Percentiles rank a stretch among this genome's conserved stretches.
phyloP scores from a whole-genome alignment of 2,888 invertebrate genomes.

The Athalia circularis region DNA sequence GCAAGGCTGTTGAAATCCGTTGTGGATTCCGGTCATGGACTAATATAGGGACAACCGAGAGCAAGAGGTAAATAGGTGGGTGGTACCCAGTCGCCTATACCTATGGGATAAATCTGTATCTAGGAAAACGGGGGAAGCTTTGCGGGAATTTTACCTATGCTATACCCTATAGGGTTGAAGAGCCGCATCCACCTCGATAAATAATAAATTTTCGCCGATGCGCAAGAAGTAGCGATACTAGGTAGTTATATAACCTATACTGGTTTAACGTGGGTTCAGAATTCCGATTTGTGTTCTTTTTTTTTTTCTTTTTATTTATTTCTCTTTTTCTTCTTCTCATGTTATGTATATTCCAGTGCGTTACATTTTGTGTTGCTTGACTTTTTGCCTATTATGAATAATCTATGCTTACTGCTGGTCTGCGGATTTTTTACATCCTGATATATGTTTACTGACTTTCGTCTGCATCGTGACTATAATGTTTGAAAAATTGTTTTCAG shows the following conservation, averaged over 20 bases:
- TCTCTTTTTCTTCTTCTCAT: not conserved
- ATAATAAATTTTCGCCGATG: constrained; percentile 2
- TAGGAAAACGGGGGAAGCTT: too few relatives aligned
- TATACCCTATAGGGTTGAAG: not conserved
- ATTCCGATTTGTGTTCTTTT: not conserved
- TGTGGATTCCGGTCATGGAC: constrained; percentile 13
- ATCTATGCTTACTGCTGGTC: not conserved
- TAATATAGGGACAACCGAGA: constrained; percentile 1
- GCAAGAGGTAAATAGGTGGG: constrained; percentile 22
- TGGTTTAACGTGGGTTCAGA: not conserved
- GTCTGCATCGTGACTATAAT: too few relatives aligned
- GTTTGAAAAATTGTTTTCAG: too few relatives aligned
- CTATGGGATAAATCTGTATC: not conserved
- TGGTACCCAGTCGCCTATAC: not conserved
- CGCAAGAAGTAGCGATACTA: not conserved
- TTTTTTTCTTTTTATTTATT: not conserved
- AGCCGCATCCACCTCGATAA: not conserved
- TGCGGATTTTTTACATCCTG: too few relatives aligned
- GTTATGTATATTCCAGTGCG: too few relatives aligned
- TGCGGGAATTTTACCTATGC: not conserved
- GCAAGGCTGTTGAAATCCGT: constrained; percentile 9
- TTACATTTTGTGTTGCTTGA: too few relatives aligned
- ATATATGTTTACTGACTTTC: too few relatives aligned
- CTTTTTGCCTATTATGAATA: too few relatives aligned
- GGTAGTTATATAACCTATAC: not conserved